Base-by-base conservation (phyloP, 1,140 invertebrate genomes). In the Glomeris maerens region DNA sequence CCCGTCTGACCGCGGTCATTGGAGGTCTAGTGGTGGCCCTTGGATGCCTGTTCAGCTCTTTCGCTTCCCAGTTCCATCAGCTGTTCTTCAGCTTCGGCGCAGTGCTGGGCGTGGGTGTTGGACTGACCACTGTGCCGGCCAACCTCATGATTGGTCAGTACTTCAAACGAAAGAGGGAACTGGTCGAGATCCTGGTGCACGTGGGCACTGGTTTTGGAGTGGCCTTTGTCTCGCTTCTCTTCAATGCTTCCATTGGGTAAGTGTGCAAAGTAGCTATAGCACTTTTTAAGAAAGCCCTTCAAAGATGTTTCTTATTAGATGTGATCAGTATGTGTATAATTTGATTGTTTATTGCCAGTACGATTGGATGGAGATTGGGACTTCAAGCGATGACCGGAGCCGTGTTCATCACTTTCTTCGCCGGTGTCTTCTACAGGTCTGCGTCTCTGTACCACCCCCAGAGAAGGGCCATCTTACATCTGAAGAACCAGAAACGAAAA, bases 121-220 rank as follows among this genome's bases (percentile, higher is more conserved):
- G 85, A 41, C 72, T 88, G 66, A 81, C 83, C 13, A 67, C 81
- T 60, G 79, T 89, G 66, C 86, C 85, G 57, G 84, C 85, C 4
- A 86, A 82, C 13, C 66, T 92, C 54, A 90, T 91, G 83, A 81
- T 91, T 44, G 86, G 85, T 2, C 84, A 90, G 61, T 92, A 90
- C 67, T 91, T 91, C 73, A 87, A 88, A 62, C 64, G 82, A 52
- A 74, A 78, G 58, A 68, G 87, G 49, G 85, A 90, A 66, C 73
- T 86, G 39, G 86, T 90, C 20, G 87, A 92, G 67, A 83, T 90
- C 60, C 80, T 88, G 60, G 81, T 89, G 45, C 79, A 88, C 14
- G 81, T 81, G 31, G 84, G 84, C 52, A 86, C 80, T 56, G 88
- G 88, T 1, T 65, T 88, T 3, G 88, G 88, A 25, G 81, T 90